Evolutionary conservation across 2,113 vertebrate genomes (phyloP).

Genomic region (Illadopsis cleaveri): DNA sequence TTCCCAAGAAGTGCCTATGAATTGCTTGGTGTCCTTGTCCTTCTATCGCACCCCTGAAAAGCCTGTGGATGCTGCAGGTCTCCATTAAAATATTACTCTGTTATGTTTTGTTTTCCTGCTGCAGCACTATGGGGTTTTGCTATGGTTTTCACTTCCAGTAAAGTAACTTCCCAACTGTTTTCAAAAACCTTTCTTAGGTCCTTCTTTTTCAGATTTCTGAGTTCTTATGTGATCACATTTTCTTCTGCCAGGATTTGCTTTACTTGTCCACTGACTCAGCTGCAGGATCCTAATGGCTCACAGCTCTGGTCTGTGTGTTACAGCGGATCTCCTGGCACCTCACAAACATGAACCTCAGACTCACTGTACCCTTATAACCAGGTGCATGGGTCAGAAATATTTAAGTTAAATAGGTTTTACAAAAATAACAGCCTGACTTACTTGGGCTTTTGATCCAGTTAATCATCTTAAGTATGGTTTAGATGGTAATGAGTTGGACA

Average conservation of each 20-base stretch:
- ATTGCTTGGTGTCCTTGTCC: not conserved
- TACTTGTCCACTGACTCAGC: not conserved
- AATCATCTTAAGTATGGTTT: not conserved
- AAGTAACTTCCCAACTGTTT: not conserved
- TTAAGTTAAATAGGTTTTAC: not conserved
- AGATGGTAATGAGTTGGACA: not conserved
- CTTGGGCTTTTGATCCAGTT: not conserved
- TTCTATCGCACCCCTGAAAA: not conserved
- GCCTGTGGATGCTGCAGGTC: not conserved
- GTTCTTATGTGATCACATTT: not conserved
- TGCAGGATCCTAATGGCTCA: not conserved
- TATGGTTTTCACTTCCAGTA: not conserved
- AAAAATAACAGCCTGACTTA: not conserved
- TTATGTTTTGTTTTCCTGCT: not conserved
- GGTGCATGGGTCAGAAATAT: not conserved
- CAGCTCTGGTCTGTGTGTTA: not conserved
- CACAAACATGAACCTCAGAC: not conserved
- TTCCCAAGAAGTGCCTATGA: not conserved
- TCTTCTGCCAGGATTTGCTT: not conserved
- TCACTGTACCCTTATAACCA: not conserved
- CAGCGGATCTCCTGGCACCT: not conserved
- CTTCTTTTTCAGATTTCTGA: not conserved
- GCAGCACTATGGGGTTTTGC: not conserved
- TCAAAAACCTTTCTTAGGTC: not conserved
- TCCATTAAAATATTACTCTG: not conserved